These are phyloP conservation scores for Brachionus koreanus DNA, from an alignment of 1,140 invertebrate genomes.

Conservation along the genomic window DNA sequence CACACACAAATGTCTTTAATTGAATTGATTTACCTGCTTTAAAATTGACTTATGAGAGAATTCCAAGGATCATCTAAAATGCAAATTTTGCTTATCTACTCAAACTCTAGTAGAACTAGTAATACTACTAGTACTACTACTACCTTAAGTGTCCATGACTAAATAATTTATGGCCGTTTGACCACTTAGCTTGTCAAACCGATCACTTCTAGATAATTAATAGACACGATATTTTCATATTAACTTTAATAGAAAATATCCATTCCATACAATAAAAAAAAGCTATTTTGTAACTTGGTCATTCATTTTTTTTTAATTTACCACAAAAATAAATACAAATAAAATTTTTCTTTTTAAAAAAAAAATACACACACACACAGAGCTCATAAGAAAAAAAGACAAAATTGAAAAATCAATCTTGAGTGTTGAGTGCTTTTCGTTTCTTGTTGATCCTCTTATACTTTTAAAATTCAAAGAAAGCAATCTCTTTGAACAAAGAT, in stretches of 20 bases:
- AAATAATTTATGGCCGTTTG: conserved; percentile 8
- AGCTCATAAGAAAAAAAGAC: no score
- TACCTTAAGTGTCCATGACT: conserved; percentile 21
- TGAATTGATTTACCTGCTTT: conserved; percentile 31
- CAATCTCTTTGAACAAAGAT: no score
- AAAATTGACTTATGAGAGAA: not conserved
- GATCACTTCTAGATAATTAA: conserved; percentile 15
- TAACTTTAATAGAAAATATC: not conserved
- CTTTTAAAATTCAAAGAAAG: no score
- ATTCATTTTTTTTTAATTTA: not conserved
- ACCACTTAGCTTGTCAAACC: conserved; percentile 13
- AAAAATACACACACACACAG: no score
- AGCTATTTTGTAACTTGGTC: not conserved
- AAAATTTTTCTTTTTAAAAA: no score
- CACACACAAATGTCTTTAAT: conserved; percentile 37
- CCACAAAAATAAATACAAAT: no score
- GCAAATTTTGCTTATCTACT: not conserved
- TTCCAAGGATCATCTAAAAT: conserved; percentile 26
- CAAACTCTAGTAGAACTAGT: not conserved
- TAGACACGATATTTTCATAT: conserved; percentile 16
- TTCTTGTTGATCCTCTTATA: no score
- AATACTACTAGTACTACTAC: not conserved
- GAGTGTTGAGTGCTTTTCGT: no score
- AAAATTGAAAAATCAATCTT: no score
- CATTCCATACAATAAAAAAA: not conserved